Evolutionary conservation across 2,797 vertebrate genomes (phyloP), one percentile per base, ranked within the genome.

Genomic region (Phrynocephalus forsythii): DNA sequence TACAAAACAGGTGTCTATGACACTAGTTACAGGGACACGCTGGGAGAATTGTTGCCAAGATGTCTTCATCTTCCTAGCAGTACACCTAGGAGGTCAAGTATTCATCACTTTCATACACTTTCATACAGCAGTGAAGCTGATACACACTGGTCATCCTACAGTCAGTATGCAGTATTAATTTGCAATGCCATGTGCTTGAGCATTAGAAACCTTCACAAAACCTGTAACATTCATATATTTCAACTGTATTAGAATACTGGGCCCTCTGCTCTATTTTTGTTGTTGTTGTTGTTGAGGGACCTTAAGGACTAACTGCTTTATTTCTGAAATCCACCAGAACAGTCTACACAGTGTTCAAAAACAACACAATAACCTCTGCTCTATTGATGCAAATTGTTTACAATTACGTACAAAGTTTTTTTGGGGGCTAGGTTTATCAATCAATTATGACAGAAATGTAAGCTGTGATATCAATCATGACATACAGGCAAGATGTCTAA

Each of bases 1-100:
- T 86, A 88, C 90, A 86, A 93, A 95, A 94, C 92, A 79, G 88
- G 91, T 33, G 88, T 91, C 88, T 76, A 83, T 91, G 44, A n/a
- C 24, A 94, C 22, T 48, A 20, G 26, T 75, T 92, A 86, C 92
- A 94, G 0, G 44, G 84, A 89, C 89, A 90, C 82, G 86, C 90
- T 90, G 68, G 91, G 85, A 91, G 88, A 68, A 81, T 90, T 87
- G 93, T 89, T 93, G 88, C 71, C 87, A 89, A 86, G 86, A 92
- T 83, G 18, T 90, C 91, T 0, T 2, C 24, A 73, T 93, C 89
- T 87, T 87, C 90, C 88, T 0, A 0, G n/a, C 6, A 93, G 91
- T 92, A 88, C 69, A 56, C 89, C 89, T 88, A 44, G 38, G 90
- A 91, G 75, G 90, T 92, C 66, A 89, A 84, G 33, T 86, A 13